Percentiles rank a stretch among this genome's conserved stretches.
These are phyloP conservation scores for Suricata suricatta DNA, from an alignment of 2,113 vertebrate species.

Conservation along the genomic window DNA sequence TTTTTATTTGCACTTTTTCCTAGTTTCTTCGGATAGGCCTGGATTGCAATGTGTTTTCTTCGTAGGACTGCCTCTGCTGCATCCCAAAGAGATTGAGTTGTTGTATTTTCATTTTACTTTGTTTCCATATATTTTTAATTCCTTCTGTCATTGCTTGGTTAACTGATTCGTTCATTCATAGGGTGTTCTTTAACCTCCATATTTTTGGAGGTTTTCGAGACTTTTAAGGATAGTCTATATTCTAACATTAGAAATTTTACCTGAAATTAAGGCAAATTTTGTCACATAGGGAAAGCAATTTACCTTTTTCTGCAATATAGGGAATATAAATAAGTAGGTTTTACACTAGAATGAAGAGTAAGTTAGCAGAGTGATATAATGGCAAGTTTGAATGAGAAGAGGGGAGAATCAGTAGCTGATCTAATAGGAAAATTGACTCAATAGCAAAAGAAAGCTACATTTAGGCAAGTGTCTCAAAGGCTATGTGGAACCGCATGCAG, in stretches of 20 bases:
- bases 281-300: neutral
- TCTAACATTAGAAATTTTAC: neutral
- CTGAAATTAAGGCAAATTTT: neutral
- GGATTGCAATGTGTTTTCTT: too few relatives aligned
- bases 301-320: neutral
- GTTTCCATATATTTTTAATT: too few relatives aligned
- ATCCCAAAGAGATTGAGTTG: too few relatives aligned
- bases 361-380: neutral
- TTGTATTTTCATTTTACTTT: too few relatives aligned
- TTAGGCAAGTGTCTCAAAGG: neutral
- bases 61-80: too few relatives aligned
- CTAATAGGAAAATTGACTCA: neutral
- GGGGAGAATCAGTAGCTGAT: neutral
- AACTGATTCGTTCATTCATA: too few relatives aligned
- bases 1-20: too few relatives aligned
- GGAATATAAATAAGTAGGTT: neutral
- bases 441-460: neutral
- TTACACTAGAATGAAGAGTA: neutral
- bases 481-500: neutral
- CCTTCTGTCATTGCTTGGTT: too few relatives aligned
- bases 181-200: too few relatives aligned
- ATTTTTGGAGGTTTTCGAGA: too few relatives aligned
- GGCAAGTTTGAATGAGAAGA: neutral
- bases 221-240: neutral
- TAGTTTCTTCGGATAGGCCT: too few relatives aligned